phyloP scores from a whole-genome alignment of 2,113 vertebrate species.

The Peromyscus leucopus region DNA sequence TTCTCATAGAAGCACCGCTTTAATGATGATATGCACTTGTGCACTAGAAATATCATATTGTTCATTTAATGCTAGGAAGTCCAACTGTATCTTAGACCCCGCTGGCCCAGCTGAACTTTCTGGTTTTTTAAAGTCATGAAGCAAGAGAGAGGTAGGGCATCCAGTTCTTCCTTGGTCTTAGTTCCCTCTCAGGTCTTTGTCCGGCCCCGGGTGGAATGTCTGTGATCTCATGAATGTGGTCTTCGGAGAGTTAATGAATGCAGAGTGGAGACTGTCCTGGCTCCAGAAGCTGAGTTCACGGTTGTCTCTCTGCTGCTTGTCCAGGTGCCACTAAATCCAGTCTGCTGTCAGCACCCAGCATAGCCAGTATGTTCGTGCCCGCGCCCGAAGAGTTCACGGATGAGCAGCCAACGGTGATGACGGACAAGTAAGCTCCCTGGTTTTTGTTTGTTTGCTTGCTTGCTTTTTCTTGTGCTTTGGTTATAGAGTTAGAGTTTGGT shows the following conservation, averaged over 20 bases:
- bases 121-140: not conserved
- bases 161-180: not conserved
- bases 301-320: not conserved
- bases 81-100: not conserved
- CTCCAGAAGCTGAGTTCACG: conserved; percentile 28
- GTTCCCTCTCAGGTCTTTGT: not conserved
- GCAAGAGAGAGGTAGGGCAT: not conserved
- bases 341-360: conserved; percentile 97
- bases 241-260: not conserved
- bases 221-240: not conserved
- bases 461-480: not conserved
- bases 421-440: conserved; percentile 92
- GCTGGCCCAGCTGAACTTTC: not conserved
- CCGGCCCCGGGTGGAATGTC: not conserved
- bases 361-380: conserved; percentile 99
- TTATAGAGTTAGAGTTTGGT: not conserved
- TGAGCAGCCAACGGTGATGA: conserved; percentile 96
- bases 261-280: not conserved
- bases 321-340: conserved; percentile 97
- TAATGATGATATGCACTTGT: too few relatives aligned
- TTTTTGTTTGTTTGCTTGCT: not conserved
- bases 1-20: not conserved
- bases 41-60: not conserved
- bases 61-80: not conserved
- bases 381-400: conserved; percentile 98